phyloP scores from a whole-genome alignment of 2,113 vertebrate species.

The Drymodes brunneopygia region DNA sequence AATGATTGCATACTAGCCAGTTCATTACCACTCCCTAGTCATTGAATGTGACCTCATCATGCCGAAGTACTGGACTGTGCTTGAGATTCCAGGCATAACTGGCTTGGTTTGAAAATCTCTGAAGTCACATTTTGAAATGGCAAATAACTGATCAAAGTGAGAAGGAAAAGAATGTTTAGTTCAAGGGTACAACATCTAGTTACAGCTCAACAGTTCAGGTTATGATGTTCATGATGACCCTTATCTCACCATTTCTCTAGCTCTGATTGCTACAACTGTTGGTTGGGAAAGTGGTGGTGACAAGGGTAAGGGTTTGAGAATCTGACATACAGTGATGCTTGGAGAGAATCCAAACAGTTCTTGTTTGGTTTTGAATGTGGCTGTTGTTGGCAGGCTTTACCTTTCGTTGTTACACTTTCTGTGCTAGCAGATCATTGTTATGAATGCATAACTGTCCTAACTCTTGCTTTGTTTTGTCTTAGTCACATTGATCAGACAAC shows the following conservation, averaged over 20 bases:
- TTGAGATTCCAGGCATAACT: background rate
- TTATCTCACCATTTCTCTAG: background rate
- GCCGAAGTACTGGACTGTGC: background rate
- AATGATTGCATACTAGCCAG: background rate
- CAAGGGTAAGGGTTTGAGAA: background rate
- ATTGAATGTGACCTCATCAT: background rate
- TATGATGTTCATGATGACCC: background rate
- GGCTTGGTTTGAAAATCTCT: background rate
- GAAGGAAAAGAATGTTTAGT: background rate
- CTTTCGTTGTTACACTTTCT: background rate
- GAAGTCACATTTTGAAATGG: background rate
- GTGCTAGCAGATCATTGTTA: background rate
- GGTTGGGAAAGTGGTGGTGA: background rate
- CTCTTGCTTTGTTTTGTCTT: conserved; percentile 51
- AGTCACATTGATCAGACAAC: conserved; percentile 97
- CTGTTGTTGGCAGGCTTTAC: background rate
- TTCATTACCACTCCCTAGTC: background rate
- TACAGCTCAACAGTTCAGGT: background rate
- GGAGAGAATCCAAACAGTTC: background rate
- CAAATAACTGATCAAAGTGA: background rate
- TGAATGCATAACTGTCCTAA: conserved; percentile 36
- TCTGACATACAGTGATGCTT: background rate
- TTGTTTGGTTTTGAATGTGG: background rate
- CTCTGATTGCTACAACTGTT: background rate
- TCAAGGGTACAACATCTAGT: background rate